Percentiles rank a stretch among this genome's conserved stretches.
Evolutionary conservation across 2,113 vertebrate species (phyloP).

Genomic region (Synodontis membranacea): DNA sequence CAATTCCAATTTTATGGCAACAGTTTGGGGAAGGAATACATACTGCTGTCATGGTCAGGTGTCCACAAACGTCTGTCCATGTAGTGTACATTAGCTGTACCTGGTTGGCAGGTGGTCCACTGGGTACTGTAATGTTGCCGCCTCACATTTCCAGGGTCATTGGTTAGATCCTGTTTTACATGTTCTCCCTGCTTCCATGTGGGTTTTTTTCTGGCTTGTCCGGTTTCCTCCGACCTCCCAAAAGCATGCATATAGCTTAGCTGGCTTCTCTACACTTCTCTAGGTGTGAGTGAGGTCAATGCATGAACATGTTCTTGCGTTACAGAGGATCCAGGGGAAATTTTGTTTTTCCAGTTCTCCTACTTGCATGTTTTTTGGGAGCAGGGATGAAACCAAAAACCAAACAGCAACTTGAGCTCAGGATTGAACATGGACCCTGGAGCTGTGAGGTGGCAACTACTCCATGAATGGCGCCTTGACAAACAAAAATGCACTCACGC

Average conservation of each 20-base stretch:
- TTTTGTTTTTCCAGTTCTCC: not conserved
- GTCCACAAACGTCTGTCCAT: too few species aligned
- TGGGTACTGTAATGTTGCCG: not conserved
- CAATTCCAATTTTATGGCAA: too few species aligned
- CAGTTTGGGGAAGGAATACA: too few species aligned
- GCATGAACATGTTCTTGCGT: not conserved
- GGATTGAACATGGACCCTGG: not conserved
- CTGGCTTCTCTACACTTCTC: not conserved
- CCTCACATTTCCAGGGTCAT: not conserved
- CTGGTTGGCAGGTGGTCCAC: not conserved
- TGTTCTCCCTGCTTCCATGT: not conserved
- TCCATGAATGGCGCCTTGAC: not conserved
- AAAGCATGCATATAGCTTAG: not conserved
- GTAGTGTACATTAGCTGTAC: not conserved
- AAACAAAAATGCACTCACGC: not conserved
- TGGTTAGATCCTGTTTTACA: not conserved
- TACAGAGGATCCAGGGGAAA: not conserved
- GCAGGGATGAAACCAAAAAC: not conserved
- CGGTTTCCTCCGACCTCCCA: not conserved
- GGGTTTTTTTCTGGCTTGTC: not conserved
- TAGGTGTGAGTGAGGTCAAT: not conserved
- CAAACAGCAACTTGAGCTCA: not conserved
- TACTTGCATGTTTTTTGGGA: not conserved
- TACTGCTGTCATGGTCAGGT: too few species aligned
- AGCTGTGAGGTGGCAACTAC: not conserved